Conservation (phyloP, 1,140 invertebrate genomes). For the Trachymyrmex septentrionalis region DNA sequence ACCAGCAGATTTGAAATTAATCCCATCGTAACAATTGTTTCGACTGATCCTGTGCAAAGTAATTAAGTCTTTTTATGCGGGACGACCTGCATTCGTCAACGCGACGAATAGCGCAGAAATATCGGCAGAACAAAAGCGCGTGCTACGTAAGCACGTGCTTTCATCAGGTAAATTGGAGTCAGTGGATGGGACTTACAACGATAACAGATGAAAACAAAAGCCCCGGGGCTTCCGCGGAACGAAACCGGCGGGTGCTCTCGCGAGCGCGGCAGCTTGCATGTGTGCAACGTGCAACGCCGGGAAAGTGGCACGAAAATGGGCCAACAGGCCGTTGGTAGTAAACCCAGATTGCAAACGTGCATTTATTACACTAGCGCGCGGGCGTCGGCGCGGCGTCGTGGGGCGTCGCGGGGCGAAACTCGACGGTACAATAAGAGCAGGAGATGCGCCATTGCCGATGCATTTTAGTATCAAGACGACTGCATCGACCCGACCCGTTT, state of each 20-base stretch:
- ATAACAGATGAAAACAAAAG: conserved; percentile 71
- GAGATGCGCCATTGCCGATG: conserved; percentile 66
- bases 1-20: background rate
- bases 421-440: conserved; percentile 62
- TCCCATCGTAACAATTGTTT: background rate
- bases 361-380: conserved; percentile 68
- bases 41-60: background rate
- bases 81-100: conserved; percentile 26
- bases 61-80: conserved; percentile 16
- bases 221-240: conserved; percentile 48
- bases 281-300: conserved; percentile 41
- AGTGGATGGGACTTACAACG: conserved; percentile 67
- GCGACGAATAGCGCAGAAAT: conserved; percentile 22
- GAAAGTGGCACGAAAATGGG: conserved; percentile 75
- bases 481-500: conserved; percentile 59
- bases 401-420: conserved; percentile 34
- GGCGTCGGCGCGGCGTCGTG: background rate
- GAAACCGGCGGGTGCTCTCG: conserved; percentile 54
- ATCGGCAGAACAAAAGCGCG: conserved; percentile 42
- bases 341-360: conserved; percentile 75
- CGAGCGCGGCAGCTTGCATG: conserved; percentile 24
- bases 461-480: conserved; percentile 73
- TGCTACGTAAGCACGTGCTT: conserved; percentile 50
- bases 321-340: conserved; percentile 72
- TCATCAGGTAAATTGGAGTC: conserved; percentile 70